These are phyloP conservation scores for Xestobium rufovillosum DNA, from an alignment of 2,888 invertebrate species.

Conservation along the genomic window DNA sequence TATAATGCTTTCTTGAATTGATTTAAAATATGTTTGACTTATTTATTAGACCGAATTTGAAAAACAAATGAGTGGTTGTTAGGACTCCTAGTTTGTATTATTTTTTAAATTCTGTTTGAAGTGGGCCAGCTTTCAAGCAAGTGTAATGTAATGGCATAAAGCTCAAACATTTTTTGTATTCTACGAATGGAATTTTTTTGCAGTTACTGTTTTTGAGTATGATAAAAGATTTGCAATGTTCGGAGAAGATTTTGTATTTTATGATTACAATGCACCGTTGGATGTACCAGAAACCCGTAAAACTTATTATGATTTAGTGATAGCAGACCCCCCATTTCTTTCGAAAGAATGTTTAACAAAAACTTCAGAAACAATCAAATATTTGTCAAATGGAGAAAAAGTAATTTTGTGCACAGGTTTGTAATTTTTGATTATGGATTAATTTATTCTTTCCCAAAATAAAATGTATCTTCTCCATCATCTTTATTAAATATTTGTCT, in stretches of 20 bases:
- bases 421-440: not conserved
- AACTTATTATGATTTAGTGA: constrained; percentile 67
- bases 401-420: constrained; percentile 83
- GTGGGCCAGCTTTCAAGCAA: constrained; percentile 15
- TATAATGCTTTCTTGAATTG: too few relatives aligned
- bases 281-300: constrained; percentile 54
- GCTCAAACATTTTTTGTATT: constrained; percentile 5
- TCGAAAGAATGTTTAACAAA: constrained; percentile 87
- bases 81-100: too few relatives aligned
- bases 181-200: constrained; percentile 20
- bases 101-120: too few relatives aligned
- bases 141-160: too few relatives aligned
- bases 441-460: too few relatives aligned
- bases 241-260: constrained; percentile 72
- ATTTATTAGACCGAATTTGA: too few relatives aligned
- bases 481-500: too few relatives aligned
- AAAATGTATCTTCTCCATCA: too few relatives aligned
- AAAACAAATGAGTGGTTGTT: too few relatives aligned
- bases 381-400: constrained; percentile 59
- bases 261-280: constrained; percentile 79
- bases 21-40: too few relatives aligned
- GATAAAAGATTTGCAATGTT: constrained; percentile 75
- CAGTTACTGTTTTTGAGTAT: constrained; percentile 56
- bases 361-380: constrained; percentile 68
- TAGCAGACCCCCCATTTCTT: constrained; percentile 93